phyloP scores from a whole-genome alignment of 2,113 vertebrate species.

The Brachionichthys hirsutus region DNA sequence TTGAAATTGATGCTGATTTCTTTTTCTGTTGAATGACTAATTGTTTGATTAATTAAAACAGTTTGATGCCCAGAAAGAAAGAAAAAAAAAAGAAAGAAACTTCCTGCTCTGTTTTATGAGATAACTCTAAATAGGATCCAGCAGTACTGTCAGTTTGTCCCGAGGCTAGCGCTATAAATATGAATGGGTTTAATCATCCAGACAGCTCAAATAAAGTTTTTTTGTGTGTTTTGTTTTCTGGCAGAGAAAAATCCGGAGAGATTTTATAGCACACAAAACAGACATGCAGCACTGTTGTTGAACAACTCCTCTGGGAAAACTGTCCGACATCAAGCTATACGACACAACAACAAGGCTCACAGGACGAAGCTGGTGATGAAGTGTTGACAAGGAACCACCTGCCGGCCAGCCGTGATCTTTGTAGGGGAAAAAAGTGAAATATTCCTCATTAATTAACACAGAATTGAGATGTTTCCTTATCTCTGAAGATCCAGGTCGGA shows the following conservation, averaged over 20 bases:
- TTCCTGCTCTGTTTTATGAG: not conserved
- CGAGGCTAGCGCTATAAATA: not conserved
- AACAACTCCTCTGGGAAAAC: constrained; percentile 23
- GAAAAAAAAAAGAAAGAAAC: too few relatives aligned
- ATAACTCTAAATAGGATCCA: not conserved
- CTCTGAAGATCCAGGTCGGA: too few relatives aligned
- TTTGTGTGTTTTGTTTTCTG: not conserved
- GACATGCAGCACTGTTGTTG: not conserved
- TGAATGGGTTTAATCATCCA: constrained; percentile 1
- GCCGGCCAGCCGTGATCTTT: constrained; percentile 4
- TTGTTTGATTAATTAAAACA: not conserved
- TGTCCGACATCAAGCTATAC: too few relatives aligned
- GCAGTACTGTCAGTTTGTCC: not conserved
- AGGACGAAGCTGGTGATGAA: constrained; percentile 28
- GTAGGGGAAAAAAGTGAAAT: not conserved
- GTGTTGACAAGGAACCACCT: constrained; percentile 20
- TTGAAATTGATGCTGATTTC: not conserved
- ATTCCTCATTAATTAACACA: too few relatives aligned
- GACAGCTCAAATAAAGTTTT: not conserved
- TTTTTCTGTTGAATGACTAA: constrained; percentile 8
- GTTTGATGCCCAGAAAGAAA: not conserved
- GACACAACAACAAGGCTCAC: constrained; percentile 17
- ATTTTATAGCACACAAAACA: constrained; percentile 1
- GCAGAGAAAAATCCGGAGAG: not conserved
- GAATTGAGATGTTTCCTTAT: too few relatives aligned